Conservation (phyloP, 2,888 invertebrate species). For the Tubulanus polymorphus region DNA sequence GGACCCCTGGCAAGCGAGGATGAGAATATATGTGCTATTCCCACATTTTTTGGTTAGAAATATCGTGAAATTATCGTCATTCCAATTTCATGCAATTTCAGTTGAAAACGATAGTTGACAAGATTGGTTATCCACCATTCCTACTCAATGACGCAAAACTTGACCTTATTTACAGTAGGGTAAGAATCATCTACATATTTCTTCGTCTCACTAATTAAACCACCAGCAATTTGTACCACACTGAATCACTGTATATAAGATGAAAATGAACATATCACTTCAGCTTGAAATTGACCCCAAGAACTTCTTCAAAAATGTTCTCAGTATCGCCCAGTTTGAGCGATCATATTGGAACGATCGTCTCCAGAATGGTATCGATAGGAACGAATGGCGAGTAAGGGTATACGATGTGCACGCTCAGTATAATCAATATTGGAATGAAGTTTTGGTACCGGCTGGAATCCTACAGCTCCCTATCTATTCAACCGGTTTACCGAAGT, state of each 20-base stretch:
- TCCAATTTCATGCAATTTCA: conserved; percentile 18
- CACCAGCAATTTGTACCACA: too few relatives aligned
- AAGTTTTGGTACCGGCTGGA: conserved; percentile 40
- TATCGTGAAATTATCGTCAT: background rate
- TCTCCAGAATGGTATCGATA: conserved; percentile 25
- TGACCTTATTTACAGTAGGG: conserved; percentile 31
- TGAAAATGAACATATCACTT: conserved; percentile 15
- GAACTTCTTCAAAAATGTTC: conserved; percentile 59
- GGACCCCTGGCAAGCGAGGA: too few relatives aligned
- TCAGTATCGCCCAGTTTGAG: conserved; percentile 55
- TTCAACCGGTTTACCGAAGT: conserved; percentile 31
- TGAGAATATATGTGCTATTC: too few relatives aligned
- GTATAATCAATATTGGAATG: conserved; percentile 37
- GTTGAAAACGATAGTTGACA: conserved; percentile 27
- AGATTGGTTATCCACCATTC: conserved; percentile 38
- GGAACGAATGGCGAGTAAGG: conserved; percentile 25
- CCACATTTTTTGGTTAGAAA: too few relatives aligned
- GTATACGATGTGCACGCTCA: conserved; percentile 28
- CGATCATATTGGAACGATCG: conserved; percentile 36
- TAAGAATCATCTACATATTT: conserved; percentile 23
- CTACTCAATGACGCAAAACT: conserved; percentile 31
- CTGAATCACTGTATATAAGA: too few relatives aligned
- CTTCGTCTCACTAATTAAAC: too few relatives aligned
- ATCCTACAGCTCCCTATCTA: conserved; percentile 43
- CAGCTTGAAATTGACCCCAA: conserved; percentile 58